These are phyloP conservation scores for Ischnus inquisitorius DNA, from an alignment of 2,888 invertebrate genomes.

Conservation along the genomic window DNA sequence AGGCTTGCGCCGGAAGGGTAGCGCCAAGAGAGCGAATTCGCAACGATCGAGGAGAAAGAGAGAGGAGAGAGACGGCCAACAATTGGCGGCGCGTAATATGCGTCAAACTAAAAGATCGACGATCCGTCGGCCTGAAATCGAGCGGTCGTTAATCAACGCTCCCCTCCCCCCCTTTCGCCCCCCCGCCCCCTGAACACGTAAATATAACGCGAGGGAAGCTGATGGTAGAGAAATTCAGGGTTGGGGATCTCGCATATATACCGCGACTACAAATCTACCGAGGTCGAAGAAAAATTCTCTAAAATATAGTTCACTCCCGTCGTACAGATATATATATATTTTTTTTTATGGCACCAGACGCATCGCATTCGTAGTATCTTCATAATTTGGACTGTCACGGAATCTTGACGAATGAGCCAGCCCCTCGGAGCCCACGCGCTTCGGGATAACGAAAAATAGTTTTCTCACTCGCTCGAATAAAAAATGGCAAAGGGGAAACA, in stretches of 20 bases:
- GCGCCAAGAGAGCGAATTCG: conserved; percentile 8
- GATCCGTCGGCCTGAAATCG: conserved; percentile 71
- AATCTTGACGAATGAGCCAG: conserved; percentile 54
- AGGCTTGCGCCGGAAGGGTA: neutral
- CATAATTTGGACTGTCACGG: conserved; percentile 49
- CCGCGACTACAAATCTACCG: conserved; percentile 49
- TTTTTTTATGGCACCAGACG: neutral
- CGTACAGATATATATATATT: conserved; percentile 22
- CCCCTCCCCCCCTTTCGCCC: too few relatives aligned
- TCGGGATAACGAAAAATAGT: conserved; percentile 7
- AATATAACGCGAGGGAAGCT: conserved; percentile 59
- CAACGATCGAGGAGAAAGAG: neutral
- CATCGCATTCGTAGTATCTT: conserved; percentile 23
- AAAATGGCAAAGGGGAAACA: neutral
- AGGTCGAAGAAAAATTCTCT: conserved; percentile 41
- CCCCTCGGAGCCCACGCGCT: conserved; percentile 26
- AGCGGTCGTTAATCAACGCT: conserved; percentile 72
- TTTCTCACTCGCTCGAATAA: neutral
- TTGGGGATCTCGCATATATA: conserved; percentile 12
- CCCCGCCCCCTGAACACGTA: conserved; percentile 70
- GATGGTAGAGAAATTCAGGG: conserved; percentile 26
- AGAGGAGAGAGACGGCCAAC: conserved; percentile 43
- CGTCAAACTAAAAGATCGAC: conserved; percentile 72
- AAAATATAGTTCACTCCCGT: conserved; percentile 30
- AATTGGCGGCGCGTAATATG: conserved; percentile 71